Conservation (phyloP, 1,140 invertebrate genomes). For the Apis mellifera region DNA sequence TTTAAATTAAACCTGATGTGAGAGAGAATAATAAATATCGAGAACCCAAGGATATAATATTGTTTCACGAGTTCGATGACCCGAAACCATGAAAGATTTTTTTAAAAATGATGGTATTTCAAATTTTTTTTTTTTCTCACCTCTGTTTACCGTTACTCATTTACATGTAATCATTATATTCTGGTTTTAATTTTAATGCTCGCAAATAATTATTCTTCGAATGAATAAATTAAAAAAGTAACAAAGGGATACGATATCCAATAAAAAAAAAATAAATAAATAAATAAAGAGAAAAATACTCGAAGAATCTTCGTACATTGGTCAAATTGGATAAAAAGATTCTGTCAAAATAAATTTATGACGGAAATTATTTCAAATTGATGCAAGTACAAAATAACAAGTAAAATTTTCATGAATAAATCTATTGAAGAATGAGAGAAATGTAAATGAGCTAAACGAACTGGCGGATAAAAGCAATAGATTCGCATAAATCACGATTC, state of each 20-base stretch:
- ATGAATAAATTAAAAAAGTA: not conserved
- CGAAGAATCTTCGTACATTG: not conserved
- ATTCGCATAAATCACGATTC: not conserved
- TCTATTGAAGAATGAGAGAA: not conserved
- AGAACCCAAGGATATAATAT: conserved; percentile 10
- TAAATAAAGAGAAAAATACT: too few relatives aligned
- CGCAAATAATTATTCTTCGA: not conserved
- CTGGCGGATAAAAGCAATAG: not conserved
- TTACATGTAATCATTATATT: not conserved
- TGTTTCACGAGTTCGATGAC: conserved; percentile 3
- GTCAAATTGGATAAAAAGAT: not conserved
- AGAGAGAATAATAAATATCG: not conserved
- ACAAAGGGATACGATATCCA: not conserved
- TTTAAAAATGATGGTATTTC: conserved; percentile 2
- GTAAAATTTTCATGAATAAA: not conserved
- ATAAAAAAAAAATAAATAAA: too few relatives aligned
- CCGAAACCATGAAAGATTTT: conserved; percentile 5
- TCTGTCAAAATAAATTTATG: not conserved
- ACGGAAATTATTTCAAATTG: not conserved
- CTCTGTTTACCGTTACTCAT: not conserved
- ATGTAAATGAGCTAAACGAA: not conserved
- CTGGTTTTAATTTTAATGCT: too few relatives aligned
- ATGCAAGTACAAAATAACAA: not conserved
- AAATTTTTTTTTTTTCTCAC: not conserved
- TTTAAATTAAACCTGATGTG: not conserved